Evolutionary conservation across 2,797 vertebrate genomes (phyloP).

Genomic region (Intellagama lesueurii): DNA sequence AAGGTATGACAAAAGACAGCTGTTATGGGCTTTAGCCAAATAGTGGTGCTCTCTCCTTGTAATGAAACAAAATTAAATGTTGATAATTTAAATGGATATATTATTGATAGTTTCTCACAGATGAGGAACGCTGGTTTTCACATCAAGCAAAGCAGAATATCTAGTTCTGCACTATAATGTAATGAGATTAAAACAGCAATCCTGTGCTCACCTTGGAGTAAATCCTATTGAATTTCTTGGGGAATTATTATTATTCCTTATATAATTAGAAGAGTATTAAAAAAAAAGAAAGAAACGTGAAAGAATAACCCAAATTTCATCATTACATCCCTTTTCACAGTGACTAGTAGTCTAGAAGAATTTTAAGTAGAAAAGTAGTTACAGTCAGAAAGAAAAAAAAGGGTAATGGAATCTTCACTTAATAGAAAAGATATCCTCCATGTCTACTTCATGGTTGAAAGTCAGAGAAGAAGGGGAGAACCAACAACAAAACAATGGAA

Average conservation of each 20-base stretch:
- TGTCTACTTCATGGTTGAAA: too few relatives aligned
- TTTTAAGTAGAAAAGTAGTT: too few relatives aligned
- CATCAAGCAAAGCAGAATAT: not conserved
- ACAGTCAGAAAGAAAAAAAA: too few relatives aligned
- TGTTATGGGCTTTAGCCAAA: not conserved
- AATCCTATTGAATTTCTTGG: not conserved
- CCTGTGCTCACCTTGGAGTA: not conserved
- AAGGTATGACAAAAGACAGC: not conserved
- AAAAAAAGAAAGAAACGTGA: too few relatives aligned
- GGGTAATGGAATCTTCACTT: too few relatives aligned
- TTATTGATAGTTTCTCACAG: not conserved
- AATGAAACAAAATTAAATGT: not conserved
- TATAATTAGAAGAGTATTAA: too few relatives aligned
- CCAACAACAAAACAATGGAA: too few relatives aligned
- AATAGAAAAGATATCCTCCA: not conserved
- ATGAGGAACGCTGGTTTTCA: not conserved
- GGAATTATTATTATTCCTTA: not conserved
- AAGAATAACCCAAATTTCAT: too few relatives aligned
- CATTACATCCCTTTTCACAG: too few relatives aligned
- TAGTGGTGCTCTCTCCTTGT: not conserved
- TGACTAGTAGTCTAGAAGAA: not conserved
- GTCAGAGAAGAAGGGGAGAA: too few relatives aligned
- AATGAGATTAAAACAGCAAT: not conserved
- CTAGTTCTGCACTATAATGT: not conserved
- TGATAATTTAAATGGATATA: not conserved